Evolutionary conservation across 92 coral and sea anemone species (phyloP), one percentile per base, ranked within the genome.

Genomic region (Muricea muricata): DNA sequence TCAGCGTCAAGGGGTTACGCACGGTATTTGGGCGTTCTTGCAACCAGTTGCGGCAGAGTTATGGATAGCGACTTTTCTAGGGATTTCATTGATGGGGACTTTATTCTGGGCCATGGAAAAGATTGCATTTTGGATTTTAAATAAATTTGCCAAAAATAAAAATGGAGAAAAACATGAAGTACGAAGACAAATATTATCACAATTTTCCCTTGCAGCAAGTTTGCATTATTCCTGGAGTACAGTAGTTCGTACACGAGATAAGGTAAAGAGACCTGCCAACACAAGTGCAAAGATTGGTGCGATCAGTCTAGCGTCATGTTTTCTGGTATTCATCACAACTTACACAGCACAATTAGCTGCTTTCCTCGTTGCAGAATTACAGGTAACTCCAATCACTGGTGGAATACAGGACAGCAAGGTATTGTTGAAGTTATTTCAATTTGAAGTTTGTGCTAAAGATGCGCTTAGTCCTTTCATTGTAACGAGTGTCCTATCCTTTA

Each of bases 291-390:
- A 35, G 52, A 58, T 78, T 23, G 71, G 70, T 52, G 83, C 83
- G 20, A 56, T 78, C 30, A 39, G 70, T 33, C 83, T 78, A 17
- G 70, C 83, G 13, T 55, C 33, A 57, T 78, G 83, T 24, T 78
- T 78, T 78, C 71, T 78, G 25, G 83, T 78, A 4, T 78, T 78
- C 30, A 57, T 78, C 4, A 78, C 83, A 25, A 78, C 83, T 18
- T 78, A 78, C 71, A 78, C 83, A 41, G 83, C 83, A 30, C 83
- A 78, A 30, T 54, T 78, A 15, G 83, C 83, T 23, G 70, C 83
- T 18, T 57, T 78, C 28, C 83, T 78, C 0, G 83, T 78, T n/a
- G 83, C 70, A 34, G 83, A 78, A 78, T 42, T 52, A 13, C 50
- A 57, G 8, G 83, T 78, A 3, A 35, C 71, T 50, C 34, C 71